Evolutionary conservation across 2,797 vertebrate species (phyloP).

Genomic region (Garrulus glandarius): DNA sequence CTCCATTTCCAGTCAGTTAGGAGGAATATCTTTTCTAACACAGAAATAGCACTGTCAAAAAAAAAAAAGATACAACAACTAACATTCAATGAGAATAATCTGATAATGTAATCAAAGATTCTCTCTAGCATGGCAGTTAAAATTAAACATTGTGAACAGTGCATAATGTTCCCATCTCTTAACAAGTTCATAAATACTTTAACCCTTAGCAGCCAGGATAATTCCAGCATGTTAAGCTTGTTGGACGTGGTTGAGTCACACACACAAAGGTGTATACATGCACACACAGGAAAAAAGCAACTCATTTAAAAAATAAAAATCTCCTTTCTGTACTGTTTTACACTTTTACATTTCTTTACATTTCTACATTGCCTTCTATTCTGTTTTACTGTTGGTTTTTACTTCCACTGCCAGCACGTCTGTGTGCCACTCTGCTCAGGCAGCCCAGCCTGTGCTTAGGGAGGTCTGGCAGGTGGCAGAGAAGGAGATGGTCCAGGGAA

Average conservation of each 20-base stretch:
- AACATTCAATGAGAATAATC: slow-evolving; percentile 26
- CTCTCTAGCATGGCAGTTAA: not conserved
- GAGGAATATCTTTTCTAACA: slow-evolving; percentile 1
- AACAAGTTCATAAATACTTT: slow-evolving; percentile 16
- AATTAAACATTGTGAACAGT: slow-evolving; percentile 32
- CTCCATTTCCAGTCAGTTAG: not conserved
- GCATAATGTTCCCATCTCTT: slow-evolving; percentile 15
- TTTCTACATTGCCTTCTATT: not conserved
- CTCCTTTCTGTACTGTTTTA: not conserved
- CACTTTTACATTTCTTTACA: not conserved
- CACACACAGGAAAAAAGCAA: not conserved
- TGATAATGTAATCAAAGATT: slow-evolving; percentile 50
- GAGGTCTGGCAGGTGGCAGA: not conserved
- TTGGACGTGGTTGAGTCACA: not conserved
- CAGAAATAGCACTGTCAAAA: not conserved
- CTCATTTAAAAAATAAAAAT: not conserved
- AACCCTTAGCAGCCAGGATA: not conserved
- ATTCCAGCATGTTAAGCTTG: not conserved
- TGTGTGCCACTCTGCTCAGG: not conserved
- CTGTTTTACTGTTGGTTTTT: not conserved
- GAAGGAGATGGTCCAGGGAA: not conserved
- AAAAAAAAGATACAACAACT: not conserved
- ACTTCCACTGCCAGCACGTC: not conserved
- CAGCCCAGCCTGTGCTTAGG: accelerated
- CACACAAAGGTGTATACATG: accelerated